Conservation (phyloP, 2,888 invertebrate genomes). For the Aporophyla nigra region DNA sequence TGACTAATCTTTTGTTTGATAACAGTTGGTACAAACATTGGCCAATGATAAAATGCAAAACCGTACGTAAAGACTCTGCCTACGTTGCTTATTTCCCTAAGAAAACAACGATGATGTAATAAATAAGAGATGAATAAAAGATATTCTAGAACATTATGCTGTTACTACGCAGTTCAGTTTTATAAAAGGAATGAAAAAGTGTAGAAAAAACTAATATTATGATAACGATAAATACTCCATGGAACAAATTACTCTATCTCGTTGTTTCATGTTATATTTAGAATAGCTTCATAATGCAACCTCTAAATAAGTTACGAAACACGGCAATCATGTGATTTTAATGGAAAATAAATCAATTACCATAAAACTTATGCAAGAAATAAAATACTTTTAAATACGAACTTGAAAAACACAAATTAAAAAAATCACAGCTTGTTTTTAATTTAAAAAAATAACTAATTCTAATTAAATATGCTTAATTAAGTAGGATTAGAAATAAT, state of each 20-base stretch:
- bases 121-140: neutral
- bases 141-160: neutral
- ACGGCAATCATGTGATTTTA: constrained; percentile 38
- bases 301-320: constrained; percentile 14
- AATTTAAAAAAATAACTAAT: neutral
- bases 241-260: constrained; percentile 7
- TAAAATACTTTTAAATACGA: constrained; percentile 36
- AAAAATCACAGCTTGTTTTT: constrained; percentile 36
- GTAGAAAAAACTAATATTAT: neutral
- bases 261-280: constrained; percentile 15
- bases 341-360: constrained; percentile 33
- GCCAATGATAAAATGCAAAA: neutral
- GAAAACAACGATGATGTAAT: neutral
- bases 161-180: constrained; percentile 11
- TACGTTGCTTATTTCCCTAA: neutral
- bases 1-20: constrained; percentile 53
- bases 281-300: neutral
- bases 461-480: neutral
- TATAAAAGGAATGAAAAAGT: neutral
- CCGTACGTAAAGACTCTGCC: neutral
- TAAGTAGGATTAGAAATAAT: constrained; percentile 39
- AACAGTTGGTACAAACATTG: constrained; percentile 22
- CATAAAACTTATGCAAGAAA: constrained; percentile 18
- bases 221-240: neutral
- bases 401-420: constrained; percentile 24